Percentiles rank a stretch among this genome's conserved stretches.
Evolutionary conservation across 2,113 vertebrate genomes (phyloP).

Genomic region (Lophochroa leadbeateri): DNA sequence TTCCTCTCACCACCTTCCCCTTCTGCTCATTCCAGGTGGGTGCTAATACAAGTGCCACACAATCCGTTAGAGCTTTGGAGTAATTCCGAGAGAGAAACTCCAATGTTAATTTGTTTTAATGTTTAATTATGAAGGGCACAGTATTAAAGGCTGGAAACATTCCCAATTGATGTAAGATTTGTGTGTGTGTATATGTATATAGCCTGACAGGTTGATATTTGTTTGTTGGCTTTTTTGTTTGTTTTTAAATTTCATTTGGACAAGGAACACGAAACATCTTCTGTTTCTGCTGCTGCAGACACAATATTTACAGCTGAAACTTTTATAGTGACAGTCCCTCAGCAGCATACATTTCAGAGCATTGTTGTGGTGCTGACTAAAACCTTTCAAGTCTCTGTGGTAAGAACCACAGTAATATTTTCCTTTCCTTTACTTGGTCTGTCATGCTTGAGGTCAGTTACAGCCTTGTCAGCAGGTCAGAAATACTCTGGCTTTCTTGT

Average conservation of each 20-base stretch:
- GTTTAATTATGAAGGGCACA: background rate
- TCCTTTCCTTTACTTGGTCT: background rate
- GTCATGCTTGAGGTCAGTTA: background rate
- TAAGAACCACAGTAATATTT: background rate
- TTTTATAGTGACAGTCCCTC: background rate
- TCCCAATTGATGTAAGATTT: background rate
- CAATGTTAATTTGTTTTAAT: background rate
- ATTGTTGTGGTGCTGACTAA: background rate
- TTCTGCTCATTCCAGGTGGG: background rate
- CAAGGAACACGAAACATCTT: background rate
- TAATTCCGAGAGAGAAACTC: background rate
- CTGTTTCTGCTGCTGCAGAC: background rate
- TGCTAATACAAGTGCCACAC: background rate
- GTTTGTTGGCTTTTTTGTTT: background rate
- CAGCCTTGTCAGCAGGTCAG: background rate
- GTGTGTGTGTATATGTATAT: background rate
- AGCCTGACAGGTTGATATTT: background rate
- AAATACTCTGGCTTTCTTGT: background rate
- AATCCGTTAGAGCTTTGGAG: background rate
- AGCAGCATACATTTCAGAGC: background rate
- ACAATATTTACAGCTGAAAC: constrained; percentile 9
- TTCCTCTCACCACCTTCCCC: background rate
- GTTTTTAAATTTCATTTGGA: background rate
- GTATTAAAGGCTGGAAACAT: background rate
- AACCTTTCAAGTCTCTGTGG: background rate